Conservation (phyloP, 2,888 invertebrate genomes). For the Trichopoda pennipes region DNA sequence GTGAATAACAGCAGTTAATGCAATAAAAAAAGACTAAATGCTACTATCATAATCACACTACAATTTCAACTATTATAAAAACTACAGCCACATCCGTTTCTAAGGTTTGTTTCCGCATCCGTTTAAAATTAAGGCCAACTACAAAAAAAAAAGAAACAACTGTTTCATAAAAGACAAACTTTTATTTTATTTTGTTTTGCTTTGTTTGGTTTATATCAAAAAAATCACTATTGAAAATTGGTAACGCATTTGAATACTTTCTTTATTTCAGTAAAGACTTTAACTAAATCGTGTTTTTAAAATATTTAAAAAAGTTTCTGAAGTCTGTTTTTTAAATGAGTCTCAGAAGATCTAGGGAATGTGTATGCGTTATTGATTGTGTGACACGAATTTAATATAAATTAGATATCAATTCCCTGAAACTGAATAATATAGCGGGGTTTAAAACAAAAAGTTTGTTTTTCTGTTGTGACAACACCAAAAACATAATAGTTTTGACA, state of each 20-base stretch:
- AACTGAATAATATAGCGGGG: no score
- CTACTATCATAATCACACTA: constrained; percentile 32
- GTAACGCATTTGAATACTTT: neutral
- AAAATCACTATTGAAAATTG: constrained; percentile 35
- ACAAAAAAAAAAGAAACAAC: constrained; percentile 24
- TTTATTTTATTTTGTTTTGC: constrained; percentile 6
- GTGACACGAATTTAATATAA: no score
- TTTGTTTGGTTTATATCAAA: constrained; percentile 1
- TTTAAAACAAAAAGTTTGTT: no score
- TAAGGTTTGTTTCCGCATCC: constrained; percentile 72
- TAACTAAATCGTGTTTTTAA: no score
- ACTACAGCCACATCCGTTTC: constrained; percentile 67
- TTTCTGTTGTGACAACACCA: no score
- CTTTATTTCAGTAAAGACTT: no score
- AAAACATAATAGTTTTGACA: no score
- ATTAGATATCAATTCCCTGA: no score
- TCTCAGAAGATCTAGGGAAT: no score
- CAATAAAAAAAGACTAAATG: constrained; percentile 22
- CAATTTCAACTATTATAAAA: constrained; percentile 11
- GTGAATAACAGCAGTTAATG: constrained; percentile 32
- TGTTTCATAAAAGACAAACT: constrained; percentile 23
- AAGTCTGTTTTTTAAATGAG: no score
- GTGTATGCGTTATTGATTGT: no score
- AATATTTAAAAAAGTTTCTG: no score
- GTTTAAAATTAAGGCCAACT: constrained; percentile 72